These are phyloP conservation scores for Gymnocheta viridis DNA, from an alignment of 2,888 invertebrate species.

Conservation along the genomic window DNA sequence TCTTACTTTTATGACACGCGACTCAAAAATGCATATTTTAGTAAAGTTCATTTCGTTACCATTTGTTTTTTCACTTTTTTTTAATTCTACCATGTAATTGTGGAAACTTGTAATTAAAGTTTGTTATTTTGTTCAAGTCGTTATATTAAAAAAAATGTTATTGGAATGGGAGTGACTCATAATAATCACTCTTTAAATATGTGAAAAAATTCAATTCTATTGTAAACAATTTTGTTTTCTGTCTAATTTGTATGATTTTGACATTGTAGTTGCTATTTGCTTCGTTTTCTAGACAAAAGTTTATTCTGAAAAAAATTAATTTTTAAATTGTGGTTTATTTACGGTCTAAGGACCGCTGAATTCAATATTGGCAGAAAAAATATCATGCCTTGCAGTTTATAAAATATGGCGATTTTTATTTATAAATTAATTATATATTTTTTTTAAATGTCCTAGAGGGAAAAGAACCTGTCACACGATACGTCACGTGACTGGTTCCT, in stretches of 20 bases:
- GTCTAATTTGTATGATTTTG: not conserved
- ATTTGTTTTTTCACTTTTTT: not conserved
- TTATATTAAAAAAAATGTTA: slow-evolving; percentile 32
- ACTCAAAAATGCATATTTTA: slow-evolving; percentile 12
- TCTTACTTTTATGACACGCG: slow-evolving; percentile 27
- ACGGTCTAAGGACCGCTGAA: too few relatives aligned
- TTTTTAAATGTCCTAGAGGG: too few relatives aligned
- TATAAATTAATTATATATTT: too few relatives aligned
- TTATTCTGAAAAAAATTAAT: slow-evolving; percentile 14
- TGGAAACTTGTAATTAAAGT: slow-evolving; percentile 26
- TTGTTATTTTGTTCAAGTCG: not conserved
- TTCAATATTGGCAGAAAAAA: too few relatives aligned
- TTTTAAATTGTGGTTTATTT: slow-evolving; percentile 27
- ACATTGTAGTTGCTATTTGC: not conserved
- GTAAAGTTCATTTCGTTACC: slow-evolving; percentile 11
- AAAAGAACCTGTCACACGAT: too few relatives aligned
- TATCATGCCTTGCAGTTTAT: not conserved
- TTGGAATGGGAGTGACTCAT: slow-evolving; percentile 40
- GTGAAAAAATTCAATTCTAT: slow-evolving; percentile 51
- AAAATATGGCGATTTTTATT: too few relatives aligned
- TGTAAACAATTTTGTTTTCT: slow-evolving; percentile 24
- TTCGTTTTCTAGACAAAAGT: slow-evolving; percentile 1
- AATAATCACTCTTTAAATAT: slow-evolving; percentile 38
- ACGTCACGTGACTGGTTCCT: too few relatives aligned
- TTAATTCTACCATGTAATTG: slow-evolving; percentile 26